Percentiles rank a stretch among this genome's conserved stretches.
Conservation (phyloP, 2,113 vertebrate genomes). For the Climacteris rufus region DNA sequence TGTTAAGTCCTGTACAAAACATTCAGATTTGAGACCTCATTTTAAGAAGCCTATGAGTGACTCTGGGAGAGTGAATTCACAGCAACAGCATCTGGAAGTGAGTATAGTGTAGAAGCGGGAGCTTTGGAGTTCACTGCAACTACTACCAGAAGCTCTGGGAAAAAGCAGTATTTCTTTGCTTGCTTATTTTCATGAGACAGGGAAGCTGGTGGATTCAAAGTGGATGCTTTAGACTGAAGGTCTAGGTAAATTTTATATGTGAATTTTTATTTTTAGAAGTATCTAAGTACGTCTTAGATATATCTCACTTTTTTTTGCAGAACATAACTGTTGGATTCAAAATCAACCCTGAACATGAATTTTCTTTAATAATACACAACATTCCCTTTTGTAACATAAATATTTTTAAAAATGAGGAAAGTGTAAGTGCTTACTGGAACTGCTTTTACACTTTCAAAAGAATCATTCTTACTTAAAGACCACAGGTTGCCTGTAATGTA, state of each 20-base stretch:
- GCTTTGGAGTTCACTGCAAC: neutral
- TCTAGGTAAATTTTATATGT: neutral
- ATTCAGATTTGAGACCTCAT: neutral
- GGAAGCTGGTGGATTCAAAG: neutral
- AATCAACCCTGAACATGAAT: neutral
- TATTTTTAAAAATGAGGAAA: neutral
- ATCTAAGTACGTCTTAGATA: neutral
- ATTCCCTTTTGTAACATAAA: neutral
- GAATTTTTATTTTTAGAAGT: neutral
- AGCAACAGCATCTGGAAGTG: neutral
- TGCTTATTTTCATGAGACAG: neutral
- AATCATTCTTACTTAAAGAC: neutral
- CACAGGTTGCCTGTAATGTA: neutral
- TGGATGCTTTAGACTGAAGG: neutral
- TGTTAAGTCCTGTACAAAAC: neutral
- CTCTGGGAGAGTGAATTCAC: neutral
- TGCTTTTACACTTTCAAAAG: neutral
- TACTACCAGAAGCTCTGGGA: neutral
- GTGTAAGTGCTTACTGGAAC: neutral
- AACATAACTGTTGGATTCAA: neutral
- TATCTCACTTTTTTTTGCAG: neutral
- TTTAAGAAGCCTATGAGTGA: neutral
- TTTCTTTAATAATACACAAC: neutral
- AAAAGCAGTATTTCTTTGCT: neutral
- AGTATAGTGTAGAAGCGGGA: neutral